Conservation (phyloP, 2,797 vertebrate species). For the Muraenolepis orangiensis region DNA sequence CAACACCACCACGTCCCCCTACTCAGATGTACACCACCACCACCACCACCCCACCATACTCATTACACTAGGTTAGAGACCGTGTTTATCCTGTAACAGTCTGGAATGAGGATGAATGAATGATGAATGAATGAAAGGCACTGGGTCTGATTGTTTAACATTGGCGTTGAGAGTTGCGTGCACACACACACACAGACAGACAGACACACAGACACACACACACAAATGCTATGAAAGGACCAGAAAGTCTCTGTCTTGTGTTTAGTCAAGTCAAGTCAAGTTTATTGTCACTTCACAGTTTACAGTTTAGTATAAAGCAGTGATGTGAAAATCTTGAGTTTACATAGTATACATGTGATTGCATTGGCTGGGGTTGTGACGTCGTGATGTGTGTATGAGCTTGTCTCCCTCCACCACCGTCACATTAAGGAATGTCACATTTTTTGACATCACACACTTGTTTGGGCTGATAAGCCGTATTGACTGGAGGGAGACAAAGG, state of each 20-base stretch:
- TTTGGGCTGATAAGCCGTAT: conserved; percentile 36
- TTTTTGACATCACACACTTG: background rate
- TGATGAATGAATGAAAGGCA: background rate
- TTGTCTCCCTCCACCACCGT: conserved; percentile 9
- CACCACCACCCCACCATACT: conserved; percentile 5
- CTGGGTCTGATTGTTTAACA: background rate
- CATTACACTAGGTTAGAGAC: conserved; percentile 3
- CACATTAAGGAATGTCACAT: conserved; percentile 3
- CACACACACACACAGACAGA: background rate
- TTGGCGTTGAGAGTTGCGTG: background rate
- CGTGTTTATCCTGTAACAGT: conserved; percentile 8
- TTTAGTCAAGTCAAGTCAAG: no score
- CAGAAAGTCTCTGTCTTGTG: no score
- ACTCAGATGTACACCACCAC: conserved; percentile 12
- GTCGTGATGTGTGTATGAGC: background rate
- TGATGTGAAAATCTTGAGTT: no score
- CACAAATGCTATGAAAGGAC: no score
- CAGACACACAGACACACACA: background rate
- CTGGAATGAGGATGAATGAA: background rate
- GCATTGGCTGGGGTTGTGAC: background rate
- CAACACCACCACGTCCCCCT: background rate
- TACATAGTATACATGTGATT: no score
- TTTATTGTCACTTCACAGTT: no score
- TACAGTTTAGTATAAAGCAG: no score
- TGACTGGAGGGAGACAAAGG: conserved; percentile 40